A percentile compares a stretch with the other conserved stretches of the same genome.
phyloP scores from a whole-genome alignment of 2,113 vertebrate species.

The Antigone vipio region DNA sequence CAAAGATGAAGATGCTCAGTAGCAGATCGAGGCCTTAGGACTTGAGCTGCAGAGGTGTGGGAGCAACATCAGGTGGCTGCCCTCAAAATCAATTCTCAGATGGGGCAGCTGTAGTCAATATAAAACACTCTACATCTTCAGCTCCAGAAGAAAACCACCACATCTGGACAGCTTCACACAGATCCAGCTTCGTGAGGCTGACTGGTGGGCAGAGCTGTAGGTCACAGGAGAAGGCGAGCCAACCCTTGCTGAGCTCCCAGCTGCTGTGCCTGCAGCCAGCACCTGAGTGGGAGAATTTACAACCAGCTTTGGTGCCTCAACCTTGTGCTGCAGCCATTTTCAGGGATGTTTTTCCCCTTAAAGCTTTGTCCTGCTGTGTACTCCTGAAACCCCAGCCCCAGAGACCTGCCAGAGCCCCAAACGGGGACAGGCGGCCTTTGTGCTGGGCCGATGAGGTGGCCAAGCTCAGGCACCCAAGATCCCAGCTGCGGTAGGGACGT shows the following conservation, averaged over 20 bases:
- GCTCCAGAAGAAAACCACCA: background rate
- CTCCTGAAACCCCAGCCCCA: too few species aligned
- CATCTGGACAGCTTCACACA: background rate
- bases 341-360: background rate
- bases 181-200: background rate
- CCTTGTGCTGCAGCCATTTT: fast-evolving
- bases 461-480: too few species aligned
- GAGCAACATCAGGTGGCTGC: background rate
- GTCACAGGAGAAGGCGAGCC: fast-evolving
- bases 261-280: fast-evolving
- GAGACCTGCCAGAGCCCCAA: fast-evolving
- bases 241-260: background rate
- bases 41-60: background rate
- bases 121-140: background rate
- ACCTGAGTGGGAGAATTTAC: fast-evolving
- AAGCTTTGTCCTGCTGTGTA: fast-evolving
- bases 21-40: background rate
- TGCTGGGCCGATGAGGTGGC: fast-evolving
- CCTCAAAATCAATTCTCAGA: background rate
- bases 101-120: fast-evolving
- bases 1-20: background rate
- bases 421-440: fast-evolving
- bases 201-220: fast-evolving
- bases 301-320: background rate
- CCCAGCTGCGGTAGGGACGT: fast-evolving